Evolutionary conservation across 2,888 invertebrate species (phyloP).

Genomic region (Drosophila subsilvestris): DNA sequence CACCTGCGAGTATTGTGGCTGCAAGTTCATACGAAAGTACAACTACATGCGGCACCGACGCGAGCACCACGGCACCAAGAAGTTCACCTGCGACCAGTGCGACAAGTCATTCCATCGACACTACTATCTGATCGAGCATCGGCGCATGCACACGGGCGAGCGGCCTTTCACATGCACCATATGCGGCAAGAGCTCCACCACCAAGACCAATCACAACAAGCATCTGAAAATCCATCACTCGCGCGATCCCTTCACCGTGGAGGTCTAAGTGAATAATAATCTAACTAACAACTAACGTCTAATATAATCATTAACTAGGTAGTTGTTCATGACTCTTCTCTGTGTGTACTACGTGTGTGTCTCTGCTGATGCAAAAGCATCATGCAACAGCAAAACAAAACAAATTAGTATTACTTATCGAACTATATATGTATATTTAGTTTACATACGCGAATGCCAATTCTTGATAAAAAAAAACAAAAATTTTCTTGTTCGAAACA

Average conservation of each 20-base stretch:
- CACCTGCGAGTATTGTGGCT: constrained; percentile 95
- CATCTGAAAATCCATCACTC: constrained; percentile 95
- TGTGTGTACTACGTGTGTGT: constrained; percentile 72
- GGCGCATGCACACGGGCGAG: constrained; percentile 92
- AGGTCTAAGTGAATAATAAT: constrained; percentile 84
- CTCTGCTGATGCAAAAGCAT: constrained; percentile 59
- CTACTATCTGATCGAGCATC: constrained; percentile 94
- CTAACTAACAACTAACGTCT: constrained; percentile 51
- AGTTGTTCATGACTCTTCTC: constrained; percentile 73
- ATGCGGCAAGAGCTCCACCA: constrained; percentile 94
- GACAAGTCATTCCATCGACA: constrained; percentile 93
- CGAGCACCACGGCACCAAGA: constrained; percentile 92
- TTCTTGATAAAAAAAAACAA: constrained; percentile 55
- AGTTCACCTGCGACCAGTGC: constrained; percentile 90
- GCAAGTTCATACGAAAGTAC: constrained; percentile 94
- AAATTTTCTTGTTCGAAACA: background rate
- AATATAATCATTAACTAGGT: constrained; percentile 66
- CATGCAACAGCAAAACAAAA: constrained; percentile 42
- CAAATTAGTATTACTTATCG: constrained; percentile 76
- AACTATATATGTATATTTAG: constrained; percentile 56
- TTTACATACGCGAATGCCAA: constrained; percentile 72
- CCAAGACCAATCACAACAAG: constrained; percentile 95
- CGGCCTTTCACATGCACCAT: constrained; percentile 92
- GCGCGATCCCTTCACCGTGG: constrained; percentile 93
- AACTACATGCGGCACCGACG: constrained; percentile 94